phyloP scores from a whole-genome alignment of 2,888 invertebrate genomes.

The Andrena bucephala region DNA sequence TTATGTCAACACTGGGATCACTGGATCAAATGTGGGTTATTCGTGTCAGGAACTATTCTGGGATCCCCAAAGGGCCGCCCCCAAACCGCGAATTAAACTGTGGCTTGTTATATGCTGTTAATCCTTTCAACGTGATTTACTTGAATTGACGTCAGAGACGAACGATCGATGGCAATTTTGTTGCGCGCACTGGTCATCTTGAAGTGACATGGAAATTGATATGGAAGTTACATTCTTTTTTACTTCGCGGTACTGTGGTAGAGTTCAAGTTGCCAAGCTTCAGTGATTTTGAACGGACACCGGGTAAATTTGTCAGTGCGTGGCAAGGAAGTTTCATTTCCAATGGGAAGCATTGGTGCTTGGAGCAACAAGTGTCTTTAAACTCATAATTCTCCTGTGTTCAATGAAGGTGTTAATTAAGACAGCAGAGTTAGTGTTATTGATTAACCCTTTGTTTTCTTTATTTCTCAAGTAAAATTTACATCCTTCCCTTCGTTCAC shows the following conservation, averaged over 20 bases:
- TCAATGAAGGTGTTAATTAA: too few species aligned
- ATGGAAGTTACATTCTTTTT: neutral
- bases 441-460: neutral
- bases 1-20: neutral
- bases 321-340: neutral
- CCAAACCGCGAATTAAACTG: constrained; percentile 15
- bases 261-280: neutral
- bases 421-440: neutral
- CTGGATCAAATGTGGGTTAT: neutral
- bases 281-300: constrained; percentile 29
- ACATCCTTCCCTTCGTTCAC: neutral
- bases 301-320: neutral
- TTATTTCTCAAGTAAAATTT: neutral
- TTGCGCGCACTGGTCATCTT: neutral
- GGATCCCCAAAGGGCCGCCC: neutral
- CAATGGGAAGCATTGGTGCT: neutral
- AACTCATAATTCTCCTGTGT: neutral
- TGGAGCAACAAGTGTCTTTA: constrained; percentile 36
- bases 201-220: too few species aligned
- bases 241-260: neutral
- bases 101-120: constrained; percentile 9
- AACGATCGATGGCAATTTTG: constrained; percentile 43
- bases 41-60: constrained; percentile 4
- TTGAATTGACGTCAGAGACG: constrained; percentile 31
- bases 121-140: constrained; percentile 45